phyloP scores from a whole-genome alignment of 1,140 invertebrate species.

The Chionoecetes opilio region DNA sequence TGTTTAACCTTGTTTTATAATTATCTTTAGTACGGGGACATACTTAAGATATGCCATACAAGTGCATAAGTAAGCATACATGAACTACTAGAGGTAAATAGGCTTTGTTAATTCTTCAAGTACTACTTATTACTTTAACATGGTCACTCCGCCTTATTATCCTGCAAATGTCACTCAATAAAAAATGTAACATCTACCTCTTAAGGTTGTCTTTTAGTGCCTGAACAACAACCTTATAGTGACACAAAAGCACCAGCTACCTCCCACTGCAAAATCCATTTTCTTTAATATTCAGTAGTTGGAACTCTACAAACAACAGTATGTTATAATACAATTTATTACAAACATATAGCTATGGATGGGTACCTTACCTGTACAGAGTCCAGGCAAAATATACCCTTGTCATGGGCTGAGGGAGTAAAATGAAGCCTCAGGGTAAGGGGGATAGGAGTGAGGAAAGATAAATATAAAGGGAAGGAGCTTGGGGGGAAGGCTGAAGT shows the following conservation, averaged over 20 bases:
- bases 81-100: too few relatives aligned
- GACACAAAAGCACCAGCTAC: too few relatives aligned
- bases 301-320: not conserved
- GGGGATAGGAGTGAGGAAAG: not conserved
- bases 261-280: too few relatives aligned
- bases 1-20: not conserved
- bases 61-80: not conserved
- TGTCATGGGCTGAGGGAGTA: not conserved
- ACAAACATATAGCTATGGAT: constrained; percentile 24
- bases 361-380: not conserved
- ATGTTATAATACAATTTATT: not conserved
- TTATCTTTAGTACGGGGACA: not conserved
- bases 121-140: too few relatives aligned
- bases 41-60: not conserved
- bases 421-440: not conserved
- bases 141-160: too few relatives aligned
- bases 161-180: too few relatives aligned
- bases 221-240: too few relatives aligned
- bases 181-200: too few relatives aligned
- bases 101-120: too few relatives aligned
- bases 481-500: not conserved
- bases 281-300: too few relatives aligned
- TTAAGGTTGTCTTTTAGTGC: too few relatives aligned
- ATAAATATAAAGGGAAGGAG: not conserved
- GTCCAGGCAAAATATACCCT: not conserved